Percentiles rank a stretch among this genome's conserved stretches.
These are phyloP conservation scores for Leptinotarsa peninsularis DNA, from an alignment of 2,888 invertebrate genomes.

Conservation along the genomic window DNA sequence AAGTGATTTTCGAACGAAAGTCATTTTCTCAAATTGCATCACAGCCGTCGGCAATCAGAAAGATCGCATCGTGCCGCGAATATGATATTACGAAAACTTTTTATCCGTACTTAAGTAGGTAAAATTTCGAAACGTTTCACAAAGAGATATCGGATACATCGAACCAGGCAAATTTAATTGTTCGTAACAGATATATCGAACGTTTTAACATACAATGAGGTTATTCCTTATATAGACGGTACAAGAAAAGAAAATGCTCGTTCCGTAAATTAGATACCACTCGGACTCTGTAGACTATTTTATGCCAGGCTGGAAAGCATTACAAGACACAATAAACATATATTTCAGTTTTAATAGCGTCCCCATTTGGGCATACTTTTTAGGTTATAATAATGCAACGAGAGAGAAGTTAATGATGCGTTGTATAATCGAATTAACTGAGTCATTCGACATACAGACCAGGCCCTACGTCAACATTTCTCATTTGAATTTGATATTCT, in stretches of 20 bases:
- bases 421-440: slow-evolving; percentile 15
- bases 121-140: slow-evolving; percentile 32
- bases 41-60: not conserved
- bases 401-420: slow-evolving; percentile 16
- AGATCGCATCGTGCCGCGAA: not conserved
- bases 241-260: slow-evolving; percentile 38
- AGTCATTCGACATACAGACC: not conserved
- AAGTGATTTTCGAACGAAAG: not conserved
- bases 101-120: slow-evolving; percentile 29
- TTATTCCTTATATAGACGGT: slow-evolving; percentile 43
- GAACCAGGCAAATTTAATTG: slow-evolving; percentile 37
- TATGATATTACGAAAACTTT: slow-evolving; percentile 21
- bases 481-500: too few species aligned
- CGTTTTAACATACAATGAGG: slow-evolving; percentile 47
- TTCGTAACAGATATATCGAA: slow-evolving; percentile 40
- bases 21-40: not conserved
- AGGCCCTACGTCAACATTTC: too few species aligned
- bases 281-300: slow-evolving; percentile 26
- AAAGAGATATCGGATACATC: slow-evolving; percentile 36
- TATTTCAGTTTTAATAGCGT: slow-evolving; percentile 30
- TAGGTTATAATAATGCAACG: slow-evolving; percentile 21
- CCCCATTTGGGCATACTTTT: slow-evolving; percentile 28
- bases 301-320: slow-evolving; percentile 29
- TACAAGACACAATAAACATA: slow-evolving; percentile 33
- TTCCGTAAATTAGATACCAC: slow-evolving; percentile 36